Evolutionary conservation across 2,797 vertebrate genomes (phyloP), one percentile per base, ranked within the genome.

Genomic region (Distichodus sexfasciatus): DNA sequence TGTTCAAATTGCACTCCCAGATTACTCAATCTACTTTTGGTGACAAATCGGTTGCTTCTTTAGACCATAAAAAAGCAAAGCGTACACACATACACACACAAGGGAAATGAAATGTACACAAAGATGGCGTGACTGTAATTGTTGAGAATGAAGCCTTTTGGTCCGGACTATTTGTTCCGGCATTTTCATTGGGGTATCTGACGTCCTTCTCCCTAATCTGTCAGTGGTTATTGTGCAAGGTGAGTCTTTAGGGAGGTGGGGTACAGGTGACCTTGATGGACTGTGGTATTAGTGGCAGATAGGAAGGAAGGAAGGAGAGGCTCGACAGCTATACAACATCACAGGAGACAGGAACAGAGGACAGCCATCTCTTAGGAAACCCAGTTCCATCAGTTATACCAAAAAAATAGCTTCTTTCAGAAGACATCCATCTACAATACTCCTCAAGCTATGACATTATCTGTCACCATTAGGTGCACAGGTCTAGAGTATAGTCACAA

Each of bases 251-350:
- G 28, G 6, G 31, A 72, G 44, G 29, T 35, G 4, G 44, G 40
- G 15, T 82, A 81, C 85, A 88, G 86, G 88, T 89, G 87, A 91
- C 86, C 65, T 72, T 79, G 76, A 79, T 85, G 64, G 66, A 87
- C 82, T 80, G 76, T 76, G 78, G 83, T 83, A 84, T 87, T 87
- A 84, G 53, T 40, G 54, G 36, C 28, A 57, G 69, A 54, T 15
- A 33, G 40, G 26, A 11, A 75, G 67, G 57, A 48, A 36, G 64
- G 41, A 66, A 53, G 23, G 46, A n/a, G n/a, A n/a, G n/a, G n/a
- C n/a, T n/a, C n/a, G 47, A 53, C 54, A 72, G 59, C 51, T 64
- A 29, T 43, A 46, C 59, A 53, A 69, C 28, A 26, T 46, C 26
- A 31, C 21, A 31, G 46, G 7, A 26, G 57, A 71, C 36, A 44